These are phyloP conservation scores for Drosophila macrospina DNA, from an alignment of 2,888 invertebrate species.

Conservation along the genomic window DNA sequence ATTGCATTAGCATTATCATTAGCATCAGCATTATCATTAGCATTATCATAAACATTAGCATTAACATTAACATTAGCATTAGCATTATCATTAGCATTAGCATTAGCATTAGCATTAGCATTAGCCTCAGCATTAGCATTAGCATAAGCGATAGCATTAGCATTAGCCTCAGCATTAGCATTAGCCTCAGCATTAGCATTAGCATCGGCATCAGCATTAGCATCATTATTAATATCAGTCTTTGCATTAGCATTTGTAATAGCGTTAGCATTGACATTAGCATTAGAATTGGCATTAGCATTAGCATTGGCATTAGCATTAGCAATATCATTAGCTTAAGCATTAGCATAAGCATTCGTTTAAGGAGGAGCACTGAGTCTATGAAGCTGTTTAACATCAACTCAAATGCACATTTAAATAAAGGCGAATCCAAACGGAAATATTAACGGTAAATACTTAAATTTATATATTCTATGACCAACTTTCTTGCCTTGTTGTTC, in stretches of 20 bases:
- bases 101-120: slow-evolving; percentile 5
- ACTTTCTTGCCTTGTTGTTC: slow-evolving; percentile 30
- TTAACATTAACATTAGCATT: slow-evolving; percentile 8
- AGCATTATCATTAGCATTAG: slow-evolving; percentile 8
- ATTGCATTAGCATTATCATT: slow-evolving; percentile 10
- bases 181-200: slow-evolving; percentile 3
- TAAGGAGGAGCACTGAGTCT: no score
- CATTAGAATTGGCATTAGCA: neutral
- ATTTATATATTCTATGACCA: slow-evolving; percentile 24
- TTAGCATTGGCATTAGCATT: neutral
- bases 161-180: slow-evolving; percentile 5
- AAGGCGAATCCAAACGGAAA: slow-evolving; percentile 4
- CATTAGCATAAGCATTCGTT: neutral
- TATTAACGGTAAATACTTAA: slow-evolving; percentile 19
- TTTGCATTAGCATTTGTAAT: no score
- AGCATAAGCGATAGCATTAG: slow-evolving; percentile 1
- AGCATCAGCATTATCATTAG: slow-evolving; percentile 3
- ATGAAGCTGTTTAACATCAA: neutral
- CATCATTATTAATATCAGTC: neutral
- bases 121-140: slow-evolving; percentile 1
- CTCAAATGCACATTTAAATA: neutral
- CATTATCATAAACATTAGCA: slow-evolving; percentile 6
- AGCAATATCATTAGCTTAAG: neutral
- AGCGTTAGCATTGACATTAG: neutral
- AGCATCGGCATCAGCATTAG: neutral